Conservation (phyloP, 2,113 vertebrate genomes). For the Stigmatopora nigra region DNA sequence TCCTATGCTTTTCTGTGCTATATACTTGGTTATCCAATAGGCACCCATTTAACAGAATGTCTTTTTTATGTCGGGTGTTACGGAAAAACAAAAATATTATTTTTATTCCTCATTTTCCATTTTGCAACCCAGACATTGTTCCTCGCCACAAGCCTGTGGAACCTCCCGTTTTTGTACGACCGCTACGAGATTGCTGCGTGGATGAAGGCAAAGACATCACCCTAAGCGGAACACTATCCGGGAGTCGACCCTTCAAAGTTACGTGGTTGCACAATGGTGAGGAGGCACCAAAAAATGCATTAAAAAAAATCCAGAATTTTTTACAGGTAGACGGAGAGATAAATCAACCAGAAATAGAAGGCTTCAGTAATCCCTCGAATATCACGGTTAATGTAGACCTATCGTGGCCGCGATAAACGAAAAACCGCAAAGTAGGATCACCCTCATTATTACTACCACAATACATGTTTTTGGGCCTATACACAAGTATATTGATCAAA, state of each 20-base stretch:
- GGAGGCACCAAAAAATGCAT: conserved; percentile 6
- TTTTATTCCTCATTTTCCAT: background rate
- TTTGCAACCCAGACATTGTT: conserved; percentile 22
- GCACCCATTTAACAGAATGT: background rate
- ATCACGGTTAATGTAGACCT: too few species aligned
- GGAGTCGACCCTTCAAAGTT: conserved; percentile 56
- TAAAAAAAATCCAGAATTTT: background rate
- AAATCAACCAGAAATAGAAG: too few species aligned
- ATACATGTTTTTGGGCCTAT: too few species aligned
- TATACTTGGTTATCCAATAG: too few species aligned
- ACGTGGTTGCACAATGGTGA: conserved; percentile 71
- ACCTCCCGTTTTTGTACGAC: conserved; percentile 49
- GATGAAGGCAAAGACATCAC: conserved; percentile 61
- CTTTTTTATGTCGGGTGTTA: background rate
- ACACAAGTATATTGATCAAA: too few species aligned
- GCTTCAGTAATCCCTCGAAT: too few species aligned
- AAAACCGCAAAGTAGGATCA: too few species aligned
- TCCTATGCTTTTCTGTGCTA: too few species aligned
- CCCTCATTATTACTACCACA: too few species aligned
- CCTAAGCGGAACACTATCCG: conserved; percentile 47
- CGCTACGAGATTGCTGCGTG: conserved; percentile 55
- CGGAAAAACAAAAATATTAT: background rate
- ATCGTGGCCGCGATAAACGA: too few species aligned
- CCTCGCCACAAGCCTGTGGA: conserved; percentile 14
- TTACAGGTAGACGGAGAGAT: too few species aligned